A percentile compares a stretch with the other conserved stretches of the same genome.
These are phyloP conservation scores for Lasioglossum lativentre DNA, from an alignment of 2,888 invertebrate species.

Conservation along the genomic window DNA sequence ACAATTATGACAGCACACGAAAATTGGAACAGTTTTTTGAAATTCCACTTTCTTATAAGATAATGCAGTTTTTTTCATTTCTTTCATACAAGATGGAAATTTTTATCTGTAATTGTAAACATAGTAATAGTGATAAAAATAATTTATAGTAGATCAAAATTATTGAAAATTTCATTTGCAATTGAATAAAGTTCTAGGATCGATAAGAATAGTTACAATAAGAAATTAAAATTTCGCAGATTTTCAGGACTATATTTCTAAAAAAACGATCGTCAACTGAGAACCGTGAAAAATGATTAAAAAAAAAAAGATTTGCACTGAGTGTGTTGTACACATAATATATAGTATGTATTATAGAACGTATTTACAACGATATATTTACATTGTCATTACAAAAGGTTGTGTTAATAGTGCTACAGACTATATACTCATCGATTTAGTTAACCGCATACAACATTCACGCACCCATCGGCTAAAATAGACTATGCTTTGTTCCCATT, in stretches of 20 bases:
- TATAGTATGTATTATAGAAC: constrained; percentile 69
- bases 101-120: not conserved
- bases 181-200: not conserved
- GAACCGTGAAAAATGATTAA: not conserved
- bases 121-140: not conserved
- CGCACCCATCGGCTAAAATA: constrained; percentile 51
- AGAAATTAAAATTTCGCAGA: not conserved
- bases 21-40: not conserved
- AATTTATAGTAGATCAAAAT: not conserved
- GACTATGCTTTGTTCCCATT: constrained; percentile 53
- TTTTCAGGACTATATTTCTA: not conserved
- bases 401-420: constrained; percentile 63
- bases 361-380: constrained; percentile 79
- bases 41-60: not conserved
- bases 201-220: not conserved
- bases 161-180: not conserved
- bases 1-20: not conserved
- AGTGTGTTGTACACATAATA: constrained; percentile 50
- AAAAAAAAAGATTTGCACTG: not conserved
- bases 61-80: not conserved
- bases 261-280: not conserved
- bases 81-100: no score
- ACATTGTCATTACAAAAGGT: constrained; percentile 75
- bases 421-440: constrained; percentile 65
- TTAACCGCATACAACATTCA: constrained; percentile 56